Percentiles rank a stretch among this genome's conserved stretches.
These are phyloP conservation scores for Morpho helenor DNA, from an alignment of 2,888 invertebrate species.

Conservation along the genomic window DNA sequence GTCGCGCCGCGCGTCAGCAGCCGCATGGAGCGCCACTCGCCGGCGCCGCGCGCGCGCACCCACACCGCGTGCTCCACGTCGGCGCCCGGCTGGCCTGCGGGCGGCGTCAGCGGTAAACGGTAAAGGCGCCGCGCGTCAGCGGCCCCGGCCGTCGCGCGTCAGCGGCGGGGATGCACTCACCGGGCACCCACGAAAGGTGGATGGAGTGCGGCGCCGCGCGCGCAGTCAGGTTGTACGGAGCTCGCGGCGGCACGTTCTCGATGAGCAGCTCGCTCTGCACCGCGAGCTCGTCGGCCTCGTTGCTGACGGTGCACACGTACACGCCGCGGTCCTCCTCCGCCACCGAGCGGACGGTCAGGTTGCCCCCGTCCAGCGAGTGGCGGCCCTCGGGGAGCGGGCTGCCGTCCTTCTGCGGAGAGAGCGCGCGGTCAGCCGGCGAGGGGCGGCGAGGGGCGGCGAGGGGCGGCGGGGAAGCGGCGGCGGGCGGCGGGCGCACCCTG, in stretches of 20 bases:
- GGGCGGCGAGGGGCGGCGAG: too few species aligned
- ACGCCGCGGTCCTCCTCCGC: conserved; percentile 92
- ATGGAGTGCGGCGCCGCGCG: conserved; percentile 85
- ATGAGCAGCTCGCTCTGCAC: conserved; percentile 90
- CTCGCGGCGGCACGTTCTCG: conserved; percentile 92
- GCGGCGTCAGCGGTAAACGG: background rate
- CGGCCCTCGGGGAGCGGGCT: conserved; percentile 83
- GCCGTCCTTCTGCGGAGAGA: conserved; percentile 84
- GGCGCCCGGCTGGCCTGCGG: conserved; percentile 84
- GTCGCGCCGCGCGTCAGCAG: conserved; percentile 85
- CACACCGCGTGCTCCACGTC: conserved; percentile 91
- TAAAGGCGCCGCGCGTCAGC: background rate
- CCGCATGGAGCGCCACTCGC: conserved; percentile 91
- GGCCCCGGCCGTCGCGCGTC: background rate
- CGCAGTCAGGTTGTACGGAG: conserved; percentile 92
- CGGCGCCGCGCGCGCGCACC: conserved; percentile 87
- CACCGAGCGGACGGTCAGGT: conserved; percentile 90
- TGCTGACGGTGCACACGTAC: conserved; percentile 90
- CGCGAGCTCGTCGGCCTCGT: conserved; percentile 92
- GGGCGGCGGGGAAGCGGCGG: too few species aligned
- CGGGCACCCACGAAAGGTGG: conserved; percentile 90
- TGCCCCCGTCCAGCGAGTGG: conserved; percentile 83
- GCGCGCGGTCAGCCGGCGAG: background rate
- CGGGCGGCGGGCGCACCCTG: conserved; percentile 29
- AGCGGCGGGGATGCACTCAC: conserved; percentile 36